Conservation (phyloP, 2,113 vertebrate genomes). For the Hippocampus abdominalis region DNA sequence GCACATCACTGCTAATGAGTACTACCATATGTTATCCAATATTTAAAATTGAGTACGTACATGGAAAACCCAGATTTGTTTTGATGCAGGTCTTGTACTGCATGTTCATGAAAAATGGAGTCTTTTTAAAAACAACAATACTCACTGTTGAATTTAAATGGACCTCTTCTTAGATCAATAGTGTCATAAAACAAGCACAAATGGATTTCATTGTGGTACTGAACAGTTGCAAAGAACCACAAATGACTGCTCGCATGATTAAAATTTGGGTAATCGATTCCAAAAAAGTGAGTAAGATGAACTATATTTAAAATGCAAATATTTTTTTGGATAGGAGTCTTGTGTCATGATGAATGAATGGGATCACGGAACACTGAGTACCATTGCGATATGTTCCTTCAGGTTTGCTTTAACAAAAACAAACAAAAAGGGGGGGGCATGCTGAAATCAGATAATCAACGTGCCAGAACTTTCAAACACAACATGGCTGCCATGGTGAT, state of each 20-base stretch:
- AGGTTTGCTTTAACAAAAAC: slow-evolving; percentile 35
- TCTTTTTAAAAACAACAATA: no score
- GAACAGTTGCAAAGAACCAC: background rate
- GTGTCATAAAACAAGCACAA: background rate
- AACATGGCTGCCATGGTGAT: slow-evolving; percentile 8
- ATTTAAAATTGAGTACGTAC: no score
- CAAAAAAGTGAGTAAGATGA: background rate
- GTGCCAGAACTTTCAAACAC: slow-evolving; percentile 1
- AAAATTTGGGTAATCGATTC: no score
- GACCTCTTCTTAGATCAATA: background rate
- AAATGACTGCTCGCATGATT: background rate
- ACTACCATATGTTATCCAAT: no score
- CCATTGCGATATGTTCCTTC: slow-evolving; percentile 49
- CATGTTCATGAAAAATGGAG: no score
- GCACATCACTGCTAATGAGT: no score
- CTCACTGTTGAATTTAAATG: no score
- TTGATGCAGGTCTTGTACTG: no score
- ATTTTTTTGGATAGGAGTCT: background rate
- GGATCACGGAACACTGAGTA: slow-evolving; percentile 39
- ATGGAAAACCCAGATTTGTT: no score
- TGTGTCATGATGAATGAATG: background rate
- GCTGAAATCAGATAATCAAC: slow-evolving; percentile 18
- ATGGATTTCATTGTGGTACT: background rate
- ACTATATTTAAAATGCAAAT: background rate
- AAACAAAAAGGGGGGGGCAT: slow-evolving; percentile 30